A percentile compares a stretch with the other conserved stretches of the same genome.
Evolutionary conservation across 2,113 vertebrate species (phyloP).

Genomic region (Ellobius talpinus): DNA sequence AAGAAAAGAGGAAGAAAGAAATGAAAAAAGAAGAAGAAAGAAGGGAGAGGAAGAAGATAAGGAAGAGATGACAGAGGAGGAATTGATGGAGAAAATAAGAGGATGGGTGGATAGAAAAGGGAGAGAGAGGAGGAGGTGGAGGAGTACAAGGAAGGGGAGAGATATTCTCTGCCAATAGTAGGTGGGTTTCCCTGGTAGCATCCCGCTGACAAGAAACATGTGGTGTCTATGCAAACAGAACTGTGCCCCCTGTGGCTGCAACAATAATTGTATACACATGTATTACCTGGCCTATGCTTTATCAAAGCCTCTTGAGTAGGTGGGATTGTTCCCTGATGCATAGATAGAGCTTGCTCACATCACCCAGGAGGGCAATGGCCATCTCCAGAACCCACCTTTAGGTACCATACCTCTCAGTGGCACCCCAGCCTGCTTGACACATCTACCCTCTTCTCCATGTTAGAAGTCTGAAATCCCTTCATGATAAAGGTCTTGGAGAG

Average conservation of each 20-base stretch:
- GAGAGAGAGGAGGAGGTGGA: not conserved
- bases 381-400: not conserved
- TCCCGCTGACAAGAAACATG: no score
- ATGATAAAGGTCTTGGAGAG: no score
- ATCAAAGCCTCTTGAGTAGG: accelerated
- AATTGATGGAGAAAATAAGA: not conserved
- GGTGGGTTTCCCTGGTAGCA: not conserved
- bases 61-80: not conserved
- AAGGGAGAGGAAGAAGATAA: accelerated
- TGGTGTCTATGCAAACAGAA: accelerated
- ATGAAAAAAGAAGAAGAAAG: no score
- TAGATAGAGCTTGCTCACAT: not conserved
- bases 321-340: not conserved
- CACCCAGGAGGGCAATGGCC: accelerated
- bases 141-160: not conserved
- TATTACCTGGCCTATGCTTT: not conserved
- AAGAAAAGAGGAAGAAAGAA: no score
- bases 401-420: not conserved
- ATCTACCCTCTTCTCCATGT: no score
- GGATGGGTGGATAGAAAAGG: no score
- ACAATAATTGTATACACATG: accelerated
- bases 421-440: not conserved
- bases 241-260: not conserved
- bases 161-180: not conserved
- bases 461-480: no score